These are phyloP conservation scores for Gorsachius goisagi DNA, from an alignment of 2,113 vertebrate species.

Conservation along the genomic window DNA sequence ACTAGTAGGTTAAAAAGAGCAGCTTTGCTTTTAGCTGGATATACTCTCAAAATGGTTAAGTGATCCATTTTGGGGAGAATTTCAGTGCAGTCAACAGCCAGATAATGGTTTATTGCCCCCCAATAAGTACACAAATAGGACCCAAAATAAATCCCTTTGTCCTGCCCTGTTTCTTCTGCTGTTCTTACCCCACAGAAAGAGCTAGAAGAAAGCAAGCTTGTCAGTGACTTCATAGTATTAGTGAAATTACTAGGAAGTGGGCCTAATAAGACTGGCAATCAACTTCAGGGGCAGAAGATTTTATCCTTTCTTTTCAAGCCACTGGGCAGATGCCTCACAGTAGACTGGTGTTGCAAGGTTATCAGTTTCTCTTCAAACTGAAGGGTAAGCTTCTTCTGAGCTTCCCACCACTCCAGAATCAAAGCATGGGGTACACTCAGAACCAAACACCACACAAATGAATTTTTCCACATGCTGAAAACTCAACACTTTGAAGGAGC, in stretches of 20 bases:
- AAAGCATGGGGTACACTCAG: neutral
- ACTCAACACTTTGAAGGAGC: neutral
- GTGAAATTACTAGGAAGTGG: neutral
- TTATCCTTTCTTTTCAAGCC: neutral
- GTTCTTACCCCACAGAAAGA: neutral
- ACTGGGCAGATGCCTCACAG: neutral
- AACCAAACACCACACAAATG: neutral
- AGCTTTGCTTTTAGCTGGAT: neutral
- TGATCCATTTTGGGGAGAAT: neutral
- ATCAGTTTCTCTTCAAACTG: neutral
- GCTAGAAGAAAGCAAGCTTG: neutral
- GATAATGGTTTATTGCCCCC: neutral
- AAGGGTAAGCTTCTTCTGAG: neutral
- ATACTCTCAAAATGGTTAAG: neutral
- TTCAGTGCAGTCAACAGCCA: neutral
- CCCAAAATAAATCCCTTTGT: neutral
- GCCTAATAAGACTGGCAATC: neutral
- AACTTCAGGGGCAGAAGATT: neutral
- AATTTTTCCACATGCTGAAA: neutral
- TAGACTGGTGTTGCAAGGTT: neutral
- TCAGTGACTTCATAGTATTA: neutral
- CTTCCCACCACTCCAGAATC: neutral
- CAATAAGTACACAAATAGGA: neutral
- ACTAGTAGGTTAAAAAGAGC: neutral
- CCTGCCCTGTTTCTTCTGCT: neutral